Conservation (phyloP, 2,113 vertebrate species). For the Malurus cyaneus region DNA sequence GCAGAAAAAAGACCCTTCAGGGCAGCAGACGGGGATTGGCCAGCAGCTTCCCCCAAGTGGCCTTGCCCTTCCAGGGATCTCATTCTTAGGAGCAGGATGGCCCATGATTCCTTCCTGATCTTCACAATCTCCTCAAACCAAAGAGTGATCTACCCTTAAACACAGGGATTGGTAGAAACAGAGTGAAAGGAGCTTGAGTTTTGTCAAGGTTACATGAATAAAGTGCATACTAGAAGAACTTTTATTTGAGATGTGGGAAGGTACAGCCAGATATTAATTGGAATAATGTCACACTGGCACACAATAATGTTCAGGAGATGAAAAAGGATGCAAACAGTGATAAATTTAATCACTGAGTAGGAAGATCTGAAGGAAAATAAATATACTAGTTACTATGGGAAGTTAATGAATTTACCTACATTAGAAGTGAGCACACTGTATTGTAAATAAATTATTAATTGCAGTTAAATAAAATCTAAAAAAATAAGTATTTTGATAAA, state of each 20-base stretch:
- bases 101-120: neutral
- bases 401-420: neutral
- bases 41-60: neutral
- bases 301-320: neutral
- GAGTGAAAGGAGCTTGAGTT: neutral
- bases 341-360: neutral
- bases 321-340: neutral
- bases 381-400: neutral
- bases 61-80: neutral
- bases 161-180: neutral
- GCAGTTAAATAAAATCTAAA: neutral
- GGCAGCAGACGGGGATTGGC: neutral
- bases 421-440: neutral
- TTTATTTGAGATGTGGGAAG: neutral
- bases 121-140: neutral
- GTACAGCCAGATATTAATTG: neutral
- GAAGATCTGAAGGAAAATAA: neutral
- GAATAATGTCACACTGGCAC: neutral
- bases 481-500: neutral
- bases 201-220: neutral
- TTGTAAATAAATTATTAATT: neutral
- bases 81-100: neutral
- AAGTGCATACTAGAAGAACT: neutral
- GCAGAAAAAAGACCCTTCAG: neutral
- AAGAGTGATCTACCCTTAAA: neutral